Percentiles rank a stretch among this genome's conserved stretches.
phyloP scores from a whole-genome alignment of 1,140 invertebrate species.

The Holotrichia oblita region DNA sequence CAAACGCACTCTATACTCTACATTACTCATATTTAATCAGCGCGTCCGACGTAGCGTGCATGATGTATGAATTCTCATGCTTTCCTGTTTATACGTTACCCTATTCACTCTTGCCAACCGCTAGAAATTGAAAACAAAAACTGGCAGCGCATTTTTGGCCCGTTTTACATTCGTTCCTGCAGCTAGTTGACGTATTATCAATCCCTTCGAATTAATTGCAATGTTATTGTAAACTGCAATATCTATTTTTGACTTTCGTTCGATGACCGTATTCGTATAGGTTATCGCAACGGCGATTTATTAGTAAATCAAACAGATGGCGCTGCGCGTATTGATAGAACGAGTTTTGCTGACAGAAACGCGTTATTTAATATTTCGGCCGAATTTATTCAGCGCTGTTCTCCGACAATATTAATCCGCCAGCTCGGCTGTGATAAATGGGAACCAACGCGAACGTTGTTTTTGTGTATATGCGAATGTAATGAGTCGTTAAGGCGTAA shows the following conservation, averaged over 20 bases:
- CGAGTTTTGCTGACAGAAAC: no score
- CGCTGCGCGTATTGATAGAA: background rate
- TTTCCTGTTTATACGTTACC: background rate
- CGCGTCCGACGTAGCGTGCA: conserved; percentile 13
- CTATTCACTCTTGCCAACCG: background rate
- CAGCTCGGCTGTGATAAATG: no score
- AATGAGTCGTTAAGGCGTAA: no score
- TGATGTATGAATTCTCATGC: background rate
- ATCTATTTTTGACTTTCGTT: background rate
- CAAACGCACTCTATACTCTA: background rate
- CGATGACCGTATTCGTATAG: background rate
- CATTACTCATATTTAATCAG: conserved; percentile 14
- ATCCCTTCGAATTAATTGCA: background rate
- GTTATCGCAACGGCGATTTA: background rate
- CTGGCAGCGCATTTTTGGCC: background rate
- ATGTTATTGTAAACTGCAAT: background rate
- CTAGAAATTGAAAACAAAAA: background rate
- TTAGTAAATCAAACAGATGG: background rate
- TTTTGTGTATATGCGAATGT: no score
- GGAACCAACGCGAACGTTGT: no score
- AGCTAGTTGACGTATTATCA: background rate
- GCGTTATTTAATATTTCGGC: no score
- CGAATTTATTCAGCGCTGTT: no score
- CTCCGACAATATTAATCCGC: no score
- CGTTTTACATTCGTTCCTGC: background rate